Base-by-base conservation (phyloP, 23 tunicate species). In the Ciona savignyi region DNA sequence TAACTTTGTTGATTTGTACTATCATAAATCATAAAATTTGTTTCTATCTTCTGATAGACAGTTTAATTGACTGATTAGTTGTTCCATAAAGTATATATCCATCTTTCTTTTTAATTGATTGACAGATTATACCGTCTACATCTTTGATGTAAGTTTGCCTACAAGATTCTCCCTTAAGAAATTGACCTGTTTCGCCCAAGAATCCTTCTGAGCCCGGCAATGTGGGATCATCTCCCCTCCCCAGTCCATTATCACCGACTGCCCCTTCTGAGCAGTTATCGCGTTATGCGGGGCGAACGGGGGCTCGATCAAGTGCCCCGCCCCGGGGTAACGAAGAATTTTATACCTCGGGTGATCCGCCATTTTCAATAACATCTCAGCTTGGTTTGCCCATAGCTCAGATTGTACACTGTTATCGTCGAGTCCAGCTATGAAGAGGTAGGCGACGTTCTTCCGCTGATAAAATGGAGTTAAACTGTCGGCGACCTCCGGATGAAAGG, bases 291-390 rank as follows among this genome's bases (percentile, higher is more conserved):
- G 25, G 32, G 60, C 61, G 23, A 27, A 76, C 4, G 76, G 70
- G 1, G 89, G 89, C 51, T 84, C 89, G 2, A 84, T n/a, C 26
- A 77, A 27, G 60, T 84, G 89, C 0, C 89, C 89, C 32, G 89
- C 82, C 3, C 78, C 82, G 21, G 89, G 78, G 67, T 84, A 84
- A 48, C 79, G 68, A 77, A 65, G 6, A 70, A 15, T 31, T 28
- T 33, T 27, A 67, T 75, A 33, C 71, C 76, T 2, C 73, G 78
- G 35, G 71, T 76, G 20, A 71, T 77, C 70, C 11, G 77, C 67
- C 32, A 25, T 22, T 25, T 35, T 35, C 1, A 84, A 67, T 25
- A 84, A 19, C 29, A 42, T 71, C n/a, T 84, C 78, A 1, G 70
- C 67, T 22, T 35, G 78, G 29, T 77, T 71, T 63, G 35, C 60